Percentiles rank a stretch among this genome's conserved stretches.
phyloP scores from a whole-genome alignment of 2,888 invertebrate genomes.

The Lymantria dispar region DNA sequence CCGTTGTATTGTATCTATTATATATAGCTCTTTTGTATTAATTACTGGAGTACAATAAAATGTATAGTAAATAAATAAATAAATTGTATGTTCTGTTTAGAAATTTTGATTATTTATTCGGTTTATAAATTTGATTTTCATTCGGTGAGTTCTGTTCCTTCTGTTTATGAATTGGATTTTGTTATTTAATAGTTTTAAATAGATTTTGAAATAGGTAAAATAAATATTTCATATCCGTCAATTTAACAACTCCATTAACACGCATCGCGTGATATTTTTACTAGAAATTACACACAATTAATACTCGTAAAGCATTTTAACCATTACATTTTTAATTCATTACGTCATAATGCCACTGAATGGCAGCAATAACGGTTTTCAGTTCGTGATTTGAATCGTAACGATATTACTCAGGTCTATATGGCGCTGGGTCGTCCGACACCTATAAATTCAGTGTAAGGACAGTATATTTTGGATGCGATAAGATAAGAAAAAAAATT shows the following conservation, averaged over 20 bases:
- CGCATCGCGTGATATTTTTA: slow-evolving; percentile 39
- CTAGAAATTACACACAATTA: slow-evolving; percentile 53
- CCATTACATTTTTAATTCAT: slow-evolving; percentile 64
- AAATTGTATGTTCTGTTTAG: too few relatives aligned
- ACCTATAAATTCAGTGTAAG: slow-evolving; percentile 31
- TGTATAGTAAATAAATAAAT: too few relatives aligned
- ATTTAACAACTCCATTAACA: slow-evolving; percentile 17
- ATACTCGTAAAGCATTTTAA: slow-evolving; percentile 61
- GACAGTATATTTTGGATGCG: slow-evolving; percentile 39
- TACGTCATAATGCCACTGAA: slow-evolving; percentile 63
- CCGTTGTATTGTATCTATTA: too few relatives aligned
- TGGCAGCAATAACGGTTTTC: slow-evolving; percentile 63
- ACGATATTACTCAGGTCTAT: slow-evolving; percentile 1
- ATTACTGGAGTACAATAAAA: too few relatives aligned
- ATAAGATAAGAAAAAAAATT: slow-evolving; percentile 39
- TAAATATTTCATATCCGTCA: not conserved
- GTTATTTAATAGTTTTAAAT: not conserved
- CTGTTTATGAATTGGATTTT: too few relatives aligned
- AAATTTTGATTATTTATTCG: too few relatives aligned
- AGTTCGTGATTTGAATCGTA: slow-evolving; percentile 60
- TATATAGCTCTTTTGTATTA: too few relatives aligned
- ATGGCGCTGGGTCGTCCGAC: slow-evolving; percentile 18
- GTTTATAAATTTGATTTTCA: too few relatives aligned
- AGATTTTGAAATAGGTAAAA: not conserved
- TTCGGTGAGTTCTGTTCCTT: too few relatives aligned